phyloP scores from a whole-genome alignment of 2,113 vertebrate genomes.

The Neodon shergylaensis region DNA sequence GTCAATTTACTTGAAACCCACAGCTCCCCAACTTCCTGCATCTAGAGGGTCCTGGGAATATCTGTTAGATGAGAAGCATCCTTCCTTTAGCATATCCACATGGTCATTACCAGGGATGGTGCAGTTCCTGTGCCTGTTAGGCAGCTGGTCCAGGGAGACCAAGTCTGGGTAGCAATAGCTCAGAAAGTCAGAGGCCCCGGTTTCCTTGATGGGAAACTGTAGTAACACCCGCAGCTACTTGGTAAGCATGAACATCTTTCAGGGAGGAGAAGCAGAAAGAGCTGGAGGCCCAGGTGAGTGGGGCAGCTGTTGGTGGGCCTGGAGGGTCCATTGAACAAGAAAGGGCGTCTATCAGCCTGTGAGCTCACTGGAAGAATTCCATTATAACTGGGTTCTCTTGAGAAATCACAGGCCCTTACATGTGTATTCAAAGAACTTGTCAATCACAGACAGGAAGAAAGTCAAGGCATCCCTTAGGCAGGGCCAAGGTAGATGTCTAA shows the following conservation, averaged over 20 bases:
- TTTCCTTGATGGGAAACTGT: fast-evolving
- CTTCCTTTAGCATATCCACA: not conserved
- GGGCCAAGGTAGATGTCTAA: not conserved
- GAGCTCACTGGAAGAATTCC: not conserved
- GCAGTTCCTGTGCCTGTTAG: not conserved
- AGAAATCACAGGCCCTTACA: not conserved
- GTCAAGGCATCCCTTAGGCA: not conserved
- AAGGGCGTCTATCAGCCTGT: not conserved
- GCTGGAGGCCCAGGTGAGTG: not conserved
- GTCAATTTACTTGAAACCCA: not conserved
- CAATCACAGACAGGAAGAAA: slow-evolving; percentile 37
- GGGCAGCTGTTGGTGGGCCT: not conserved
- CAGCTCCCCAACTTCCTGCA: not conserved
- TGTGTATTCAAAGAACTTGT: slow-evolving; percentile 9
- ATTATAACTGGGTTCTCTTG: not conserved
- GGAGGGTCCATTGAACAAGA: not conserved
- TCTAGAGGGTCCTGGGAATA: not conserved
- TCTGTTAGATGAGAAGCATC: not conserved
- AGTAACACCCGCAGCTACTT: too few species aligned
- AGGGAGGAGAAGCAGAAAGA: not conserved
- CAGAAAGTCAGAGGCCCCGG: not conserved
- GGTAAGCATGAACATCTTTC: not conserved
- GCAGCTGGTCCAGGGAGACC: not conserved
- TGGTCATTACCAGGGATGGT: not conserved
- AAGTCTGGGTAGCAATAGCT: not conserved